Conservation (phyloP, 1,140 invertebrate genomes). For the Apocrypta bakeri region DNA sequence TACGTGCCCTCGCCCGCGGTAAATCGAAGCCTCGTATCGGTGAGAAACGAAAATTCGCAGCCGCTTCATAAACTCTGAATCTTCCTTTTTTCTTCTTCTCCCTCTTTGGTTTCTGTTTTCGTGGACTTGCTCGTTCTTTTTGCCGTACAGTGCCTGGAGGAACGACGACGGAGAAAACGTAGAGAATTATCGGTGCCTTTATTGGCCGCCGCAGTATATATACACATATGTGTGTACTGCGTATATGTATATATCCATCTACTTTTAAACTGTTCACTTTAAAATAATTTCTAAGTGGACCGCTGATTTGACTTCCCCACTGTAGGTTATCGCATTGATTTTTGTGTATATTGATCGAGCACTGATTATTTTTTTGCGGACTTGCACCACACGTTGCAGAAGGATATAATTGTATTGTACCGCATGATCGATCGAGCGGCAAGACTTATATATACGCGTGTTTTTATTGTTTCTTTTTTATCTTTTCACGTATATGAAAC, state of each 20-base stretch:
- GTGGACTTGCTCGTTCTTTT: slow-evolving; percentile 23
- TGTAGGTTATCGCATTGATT: slow-evolving; percentile 15
- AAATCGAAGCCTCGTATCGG: slow-evolving; percentile 41
- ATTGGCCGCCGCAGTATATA: not conserved
- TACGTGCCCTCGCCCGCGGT: slow-evolving; percentile 35
- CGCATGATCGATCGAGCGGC: not conserved
- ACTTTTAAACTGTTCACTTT: slow-evolving; percentile 45
- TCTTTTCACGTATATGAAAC: not conserved
- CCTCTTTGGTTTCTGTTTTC: slow-evolving; percentile 30
- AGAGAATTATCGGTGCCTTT: slow-evolving; percentile 45
- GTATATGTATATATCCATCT: slow-evolving; percentile 16
- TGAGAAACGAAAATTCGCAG: slow-evolving; percentile 44
- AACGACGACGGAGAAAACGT: slow-evolving; percentile 20
- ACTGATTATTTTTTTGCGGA: slow-evolving; percentile 5
- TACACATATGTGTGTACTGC: not conserved
- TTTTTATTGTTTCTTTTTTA: not conserved
- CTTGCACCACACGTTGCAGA: not conserved
- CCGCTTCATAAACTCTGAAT: not conserved
- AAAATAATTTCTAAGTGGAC: slow-evolving; percentile 48
- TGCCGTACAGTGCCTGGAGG: slow-evolving; percentile 15
- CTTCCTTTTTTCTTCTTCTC: not conserved
- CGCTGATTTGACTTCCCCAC: not conserved
- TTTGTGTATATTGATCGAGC: slow-evolving; percentile 22
- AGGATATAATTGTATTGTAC: slow-evolving; percentile 36
- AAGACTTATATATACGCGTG: not conserved